Percentiles rank a stretch among this genome's conserved stretches.
Conservation (phyloP, 2,888 invertebrate species). For the Incurvaria masculella region DNA sequence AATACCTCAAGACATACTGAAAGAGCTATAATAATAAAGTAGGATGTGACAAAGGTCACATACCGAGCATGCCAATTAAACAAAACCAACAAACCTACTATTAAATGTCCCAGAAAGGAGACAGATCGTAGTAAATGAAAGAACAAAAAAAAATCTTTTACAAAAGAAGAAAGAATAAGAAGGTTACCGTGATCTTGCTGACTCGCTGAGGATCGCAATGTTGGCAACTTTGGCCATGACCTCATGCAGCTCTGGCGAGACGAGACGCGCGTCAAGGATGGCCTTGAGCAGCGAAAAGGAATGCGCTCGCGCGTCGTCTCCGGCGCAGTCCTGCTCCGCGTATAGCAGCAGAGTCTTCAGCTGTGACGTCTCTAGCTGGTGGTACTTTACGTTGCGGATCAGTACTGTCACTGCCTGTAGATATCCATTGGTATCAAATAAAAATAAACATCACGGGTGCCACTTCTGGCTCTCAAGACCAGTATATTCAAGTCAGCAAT, state of each 20-base stretch:
- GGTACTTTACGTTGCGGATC: constrained; percentile 73
- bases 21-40: too few relatives aligned
- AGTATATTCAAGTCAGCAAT: background rate
- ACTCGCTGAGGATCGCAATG: constrained; percentile 74
- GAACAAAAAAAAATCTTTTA: too few relatives aligned
- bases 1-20: too few relatives aligned
- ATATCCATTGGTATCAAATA: background rate
- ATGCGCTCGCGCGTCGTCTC: constrained; percentile 78
- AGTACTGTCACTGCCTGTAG: constrained; percentile 74
- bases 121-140: too few relatives aligned
- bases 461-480: too few relatives aligned
- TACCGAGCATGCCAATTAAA: too few relatives aligned
- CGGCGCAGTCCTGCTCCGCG: constrained; percentile 87
- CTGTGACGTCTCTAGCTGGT: constrained; percentile 68
- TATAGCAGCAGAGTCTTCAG: constrained; percentile 79
- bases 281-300: constrained; percentile 87
- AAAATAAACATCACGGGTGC: too few relatives aligned
- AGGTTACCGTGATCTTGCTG: constrained; percentile 47
- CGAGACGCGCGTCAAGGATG: constrained; percentile 72
- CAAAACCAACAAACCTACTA: too few relatives aligned
- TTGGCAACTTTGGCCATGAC: constrained; percentile 81
- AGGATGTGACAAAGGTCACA: too few relatives aligned
- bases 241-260: constrained; percentile 69
- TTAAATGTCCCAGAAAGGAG: too few relatives aligned
- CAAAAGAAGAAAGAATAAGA: background rate